Percentiles rank a stretch among this genome's conserved stretches.
phyloP scores from a whole-genome alignment of 2,888 invertebrate genomes.

The Cynaeus angustus region DNA sequence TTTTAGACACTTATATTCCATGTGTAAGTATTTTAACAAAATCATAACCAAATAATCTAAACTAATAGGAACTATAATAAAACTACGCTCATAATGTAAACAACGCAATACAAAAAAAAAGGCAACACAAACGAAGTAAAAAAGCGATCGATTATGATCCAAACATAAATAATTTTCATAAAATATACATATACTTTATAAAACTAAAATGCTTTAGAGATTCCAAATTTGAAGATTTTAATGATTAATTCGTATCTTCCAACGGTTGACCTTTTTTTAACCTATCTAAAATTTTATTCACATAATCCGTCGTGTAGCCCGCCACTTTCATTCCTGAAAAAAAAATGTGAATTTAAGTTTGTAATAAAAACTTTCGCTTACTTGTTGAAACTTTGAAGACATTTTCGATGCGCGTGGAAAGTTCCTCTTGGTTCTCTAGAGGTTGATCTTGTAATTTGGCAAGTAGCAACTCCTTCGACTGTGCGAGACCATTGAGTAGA shows the following conservation, averaged over 20 bases:
- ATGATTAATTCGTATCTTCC: conserved; percentile 73
- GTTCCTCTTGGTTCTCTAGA: conserved; percentile 76
- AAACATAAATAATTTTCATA: conserved; percentile 36
- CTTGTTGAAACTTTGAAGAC: conserved; percentile 82
- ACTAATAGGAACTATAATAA: conserved; percentile 43
- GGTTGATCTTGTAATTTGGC: conserved; percentile 78
- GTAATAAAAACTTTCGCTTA: conserved; percentile 71
- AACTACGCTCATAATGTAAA: conserved; percentile 21
- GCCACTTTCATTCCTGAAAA: conserved; percentile 88
- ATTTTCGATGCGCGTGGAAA: conserved; percentile 82
- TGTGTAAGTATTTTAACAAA: conserved; percentile 19
- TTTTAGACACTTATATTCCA: not conserved
- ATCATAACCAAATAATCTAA: conserved; percentile 11
- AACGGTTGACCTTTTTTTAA: conserved; percentile 84
- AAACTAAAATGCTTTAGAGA: conserved; percentile 48
- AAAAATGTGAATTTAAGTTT: not conserved
- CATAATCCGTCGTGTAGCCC: conserved; percentile 93
- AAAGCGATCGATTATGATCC: conserved; percentile 15
- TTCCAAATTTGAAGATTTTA: conserved; percentile 36
- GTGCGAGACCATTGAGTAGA: conserved; percentile 83
- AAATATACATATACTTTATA: conserved; percentile 20
- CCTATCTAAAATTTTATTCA: conserved; percentile 92
- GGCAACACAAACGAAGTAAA: conserved; percentile 32
- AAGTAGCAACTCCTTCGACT: conserved; percentile 83
- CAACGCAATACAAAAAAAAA: conserved; percentile 21